Base-by-base conservation (phyloP, 2,888 invertebrate genomes). In the Orchesella flavescens region DNA sequence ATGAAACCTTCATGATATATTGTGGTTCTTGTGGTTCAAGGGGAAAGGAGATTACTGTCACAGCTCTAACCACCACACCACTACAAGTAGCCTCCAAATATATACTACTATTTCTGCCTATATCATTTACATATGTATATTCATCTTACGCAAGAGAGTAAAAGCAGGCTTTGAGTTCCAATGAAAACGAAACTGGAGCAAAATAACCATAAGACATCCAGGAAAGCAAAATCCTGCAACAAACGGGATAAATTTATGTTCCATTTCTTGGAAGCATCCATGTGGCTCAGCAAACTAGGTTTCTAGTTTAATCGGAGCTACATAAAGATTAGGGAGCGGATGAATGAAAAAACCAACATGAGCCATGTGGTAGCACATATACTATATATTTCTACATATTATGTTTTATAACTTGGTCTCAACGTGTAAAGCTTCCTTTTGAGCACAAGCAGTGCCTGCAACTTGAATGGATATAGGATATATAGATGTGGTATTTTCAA, bases 281-380 rank as follows among this genome's bases (percentile, higher is more conserved):
- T 73, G 68, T 49, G 68, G 68, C 49, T 49, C 49, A 24, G 23
- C 23, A 68, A 76, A 76, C 76, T 76, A 43, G 82, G 82, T 83
- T 83, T 83, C 82, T 83, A 72, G 82, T 83, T 83, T 83, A 76
- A 76, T 80, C 80, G 80, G 66, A 66, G 63, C 24, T 63, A 71
- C 66, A 59, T 63, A 75, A 72, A 71, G 76, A 76, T 76, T 83
- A 72, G 63, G 65, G 23, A 17, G 57, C 19, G 76, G 66, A 76
- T 83, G 76, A 83, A 55, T 83, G 66, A 69, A 57, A 76, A 74
- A 68, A 66, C 17, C n/a, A 61, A 68, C 49, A 81, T 49, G 55
- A 15, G 61, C 3, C 34, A 34, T 34, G 34, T 34, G 34, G 34
- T 34, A 7, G 34, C 34, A 34, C 34, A 34, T 7, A n/a, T 34